Evolutionary conservation across 1,140 invertebrate species (phyloP).

Genomic region (Drosophila yakuba): DNA sequence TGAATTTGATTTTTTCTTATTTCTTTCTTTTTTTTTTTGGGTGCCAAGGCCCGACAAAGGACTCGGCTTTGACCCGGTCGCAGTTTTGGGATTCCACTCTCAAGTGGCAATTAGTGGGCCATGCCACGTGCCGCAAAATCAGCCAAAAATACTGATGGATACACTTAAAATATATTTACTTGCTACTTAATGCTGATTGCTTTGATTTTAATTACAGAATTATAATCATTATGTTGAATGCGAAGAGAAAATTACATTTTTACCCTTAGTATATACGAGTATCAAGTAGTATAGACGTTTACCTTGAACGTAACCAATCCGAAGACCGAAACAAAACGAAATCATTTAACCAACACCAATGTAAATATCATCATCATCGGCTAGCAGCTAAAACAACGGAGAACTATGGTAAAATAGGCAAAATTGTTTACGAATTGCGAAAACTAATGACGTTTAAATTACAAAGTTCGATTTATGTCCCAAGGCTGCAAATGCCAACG

Average conservation of each 20-base stretch:
- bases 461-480: slow-evolving; percentile 50
- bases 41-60: slow-evolving; percentile 35
- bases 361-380: slow-evolving; percentile 37
- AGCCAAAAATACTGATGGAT: slow-evolving; percentile 55
- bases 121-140: slow-evolving; percentile 42
- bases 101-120: slow-evolving; percentile 68
- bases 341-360: slow-evolving; percentile 43
- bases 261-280: not conserved
- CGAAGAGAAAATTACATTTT: not conserved
- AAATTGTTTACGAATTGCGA: slow-evolving; percentile 66
- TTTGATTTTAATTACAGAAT: too few relatives aligned
- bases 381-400: slow-evolving; percentile 20
- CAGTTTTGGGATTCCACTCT: slow-evolving; percentile 28
- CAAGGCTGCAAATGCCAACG: slow-evolving; percentile 19
- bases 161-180: not conserved
- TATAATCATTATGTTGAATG: not conserved
- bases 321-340: slow-evolving; percentile 37
- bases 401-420: slow-evolving; percentile 33
- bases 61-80: slow-evolving; percentile 41
- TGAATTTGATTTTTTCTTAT: slow-evolving; percentile 43
- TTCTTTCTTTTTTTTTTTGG: slow-evolving; percentile 17
- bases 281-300: slow-evolving; percentile 16
- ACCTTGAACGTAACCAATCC: slow-evolving; percentile 56
- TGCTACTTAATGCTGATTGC: too few relatives aligned
- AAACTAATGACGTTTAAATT: slow-evolving; percentile 79